Evolutionary conservation across 2,113 vertebrate genomes (phyloP).

Genomic region (Ariopsis seemanni): DNA sequence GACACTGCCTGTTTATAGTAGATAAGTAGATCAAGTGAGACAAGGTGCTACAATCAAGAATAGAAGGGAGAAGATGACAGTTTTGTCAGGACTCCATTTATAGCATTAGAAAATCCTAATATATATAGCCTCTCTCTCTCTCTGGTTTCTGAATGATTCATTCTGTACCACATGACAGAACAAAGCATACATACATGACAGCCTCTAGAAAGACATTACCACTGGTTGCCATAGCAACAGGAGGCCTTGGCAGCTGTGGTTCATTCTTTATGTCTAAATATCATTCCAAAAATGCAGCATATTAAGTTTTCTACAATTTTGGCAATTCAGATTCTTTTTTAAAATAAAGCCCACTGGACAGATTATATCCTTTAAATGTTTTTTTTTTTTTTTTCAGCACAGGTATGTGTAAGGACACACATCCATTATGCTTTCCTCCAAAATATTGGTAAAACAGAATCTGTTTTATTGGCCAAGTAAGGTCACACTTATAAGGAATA

Average conservation of each 20-base stretch:
- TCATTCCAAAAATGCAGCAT: not conserved
- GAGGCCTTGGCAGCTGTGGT: slow-evolving; percentile 48
- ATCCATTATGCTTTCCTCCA: too few relatives aligned
- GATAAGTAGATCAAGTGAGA: slow-evolving; percentile 7
- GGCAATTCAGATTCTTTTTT: not conserved
- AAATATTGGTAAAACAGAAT: too few relatives aligned
- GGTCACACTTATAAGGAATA: too few relatives aligned
- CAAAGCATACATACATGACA: slow-evolving; percentile 33
- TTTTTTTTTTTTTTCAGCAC: not conserved
- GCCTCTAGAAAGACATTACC: slow-evolving; percentile 34
- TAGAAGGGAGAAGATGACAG: slow-evolving; percentile 42
- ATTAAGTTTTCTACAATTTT: not conserved
- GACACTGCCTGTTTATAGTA: not conserved
- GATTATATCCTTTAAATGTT: not conserved
- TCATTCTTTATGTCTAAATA: slow-evolving; percentile 27
- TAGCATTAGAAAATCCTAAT: slow-evolving; percentile 2
- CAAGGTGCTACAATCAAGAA: slow-evolving; percentile 28
- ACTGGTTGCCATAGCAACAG: slow-evolving; percentile 64
- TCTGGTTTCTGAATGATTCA: slow-evolving; percentile 38
- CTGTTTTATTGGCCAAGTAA: too few relatives aligned
- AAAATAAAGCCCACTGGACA: too few relatives aligned
- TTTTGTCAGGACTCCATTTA: slow-evolving; percentile 43
- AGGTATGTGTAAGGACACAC: not conserved
- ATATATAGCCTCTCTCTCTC: not conserved
- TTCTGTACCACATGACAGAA: slow-evolving; percentile 38